Conservation (phyloP, 2,113 vertebrate genomes). For the Trogon surrucura region DNA sequence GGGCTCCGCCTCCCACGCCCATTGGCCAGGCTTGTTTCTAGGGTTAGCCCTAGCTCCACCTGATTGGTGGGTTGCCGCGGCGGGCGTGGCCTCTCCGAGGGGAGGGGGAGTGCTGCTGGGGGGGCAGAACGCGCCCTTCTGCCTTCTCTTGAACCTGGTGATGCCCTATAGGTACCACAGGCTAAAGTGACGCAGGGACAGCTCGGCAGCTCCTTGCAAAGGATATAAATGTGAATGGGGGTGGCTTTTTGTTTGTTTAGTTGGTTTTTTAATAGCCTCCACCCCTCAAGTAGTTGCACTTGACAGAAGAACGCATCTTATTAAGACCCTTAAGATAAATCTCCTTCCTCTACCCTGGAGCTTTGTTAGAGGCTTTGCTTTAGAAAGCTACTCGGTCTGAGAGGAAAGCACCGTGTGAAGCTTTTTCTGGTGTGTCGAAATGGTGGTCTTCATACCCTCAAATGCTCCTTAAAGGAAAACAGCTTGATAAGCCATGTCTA, state of each 20-base stretch:
- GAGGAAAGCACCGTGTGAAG: fast-evolving
- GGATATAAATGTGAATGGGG: not conserved
- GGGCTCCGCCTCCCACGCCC: not conserved
- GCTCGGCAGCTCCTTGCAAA: not conserved
- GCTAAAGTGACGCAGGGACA: not conserved
- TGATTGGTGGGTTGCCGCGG: conserved; percentile 48
- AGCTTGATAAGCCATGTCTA: not conserved
- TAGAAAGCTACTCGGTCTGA: not conserved
- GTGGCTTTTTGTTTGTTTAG: too few relatives aligned
- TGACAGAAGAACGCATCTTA: not conserved
- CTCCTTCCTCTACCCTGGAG: not conserved
- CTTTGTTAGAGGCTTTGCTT: not conserved
- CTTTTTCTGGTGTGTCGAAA: not conserved
- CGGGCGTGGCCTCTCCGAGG: not conserved
- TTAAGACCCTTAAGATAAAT: not conserved
- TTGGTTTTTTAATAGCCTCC: not conserved
- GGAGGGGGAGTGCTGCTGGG: not conserved
- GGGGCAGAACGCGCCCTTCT: not conserved
- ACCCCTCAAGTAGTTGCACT: not conserved
- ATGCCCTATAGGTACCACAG: not conserved
- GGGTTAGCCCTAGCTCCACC: conserved; percentile 2
- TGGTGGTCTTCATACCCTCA: not conserved
- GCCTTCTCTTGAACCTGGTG: not conserved
- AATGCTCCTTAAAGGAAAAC: not conserved
- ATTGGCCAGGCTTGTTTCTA: conserved; percentile 76